Evolutionary conservation across 2,888 invertebrate species (phyloP).

Genomic region (Cephus nigrinus): DNA sequence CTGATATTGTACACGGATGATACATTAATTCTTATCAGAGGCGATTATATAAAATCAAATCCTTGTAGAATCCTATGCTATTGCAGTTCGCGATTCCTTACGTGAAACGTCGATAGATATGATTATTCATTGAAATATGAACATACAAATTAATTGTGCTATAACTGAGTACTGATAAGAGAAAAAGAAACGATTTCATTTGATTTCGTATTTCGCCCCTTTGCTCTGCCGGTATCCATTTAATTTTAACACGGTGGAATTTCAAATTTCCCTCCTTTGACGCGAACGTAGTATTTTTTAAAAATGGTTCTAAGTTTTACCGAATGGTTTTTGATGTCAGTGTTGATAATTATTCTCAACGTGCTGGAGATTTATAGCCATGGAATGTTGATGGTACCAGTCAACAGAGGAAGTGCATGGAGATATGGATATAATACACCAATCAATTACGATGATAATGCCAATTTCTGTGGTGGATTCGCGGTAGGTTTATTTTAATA

Average conservation of each 20-base stretch:
- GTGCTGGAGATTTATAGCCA: constrained; percentile 59
- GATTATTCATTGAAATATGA: neutral
- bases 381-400: constrained; percentile 70
- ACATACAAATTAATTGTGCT: too few species aligned
- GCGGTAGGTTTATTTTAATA: constrained; percentile 48
- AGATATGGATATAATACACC: constrained; percentile 66
- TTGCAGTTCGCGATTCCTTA: neutral
- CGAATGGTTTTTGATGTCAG: neutral
- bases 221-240: neutral
- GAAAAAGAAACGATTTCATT: neutral
- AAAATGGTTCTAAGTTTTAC: neutral
- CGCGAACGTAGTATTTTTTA: neutral
- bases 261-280: neutral
- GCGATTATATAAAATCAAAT: neutral
- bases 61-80: neutral
- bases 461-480: constrained; percentile 70
- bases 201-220: neutral
- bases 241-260: neutral
- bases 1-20: neutral
- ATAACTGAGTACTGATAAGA: neutral
- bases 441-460: constrained; percentile 69
- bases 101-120: neutral
- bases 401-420: constrained; percentile 70
- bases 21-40: neutral
- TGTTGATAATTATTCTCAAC: neutral